phyloP scores from a whole-genome alignment of 2,888 invertebrate species.

The Drosophila falleni region DNA sequence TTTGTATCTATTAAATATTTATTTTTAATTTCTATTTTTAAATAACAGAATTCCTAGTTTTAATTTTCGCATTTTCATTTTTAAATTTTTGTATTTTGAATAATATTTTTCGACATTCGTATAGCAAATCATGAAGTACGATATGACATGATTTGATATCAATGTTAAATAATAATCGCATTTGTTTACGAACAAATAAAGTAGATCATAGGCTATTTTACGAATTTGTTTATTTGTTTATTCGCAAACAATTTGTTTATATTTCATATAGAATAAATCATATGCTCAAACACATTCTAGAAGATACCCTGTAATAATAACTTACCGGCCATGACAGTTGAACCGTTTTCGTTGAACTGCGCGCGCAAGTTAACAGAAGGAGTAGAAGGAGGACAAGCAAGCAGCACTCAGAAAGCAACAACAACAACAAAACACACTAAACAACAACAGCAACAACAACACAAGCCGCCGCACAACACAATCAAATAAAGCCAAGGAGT shows the following conservation, averaged over 20 bases:
- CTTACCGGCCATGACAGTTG: conserved; percentile 93
- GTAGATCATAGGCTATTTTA: conserved; percentile 17
- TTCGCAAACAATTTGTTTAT: conserved; percentile 54
- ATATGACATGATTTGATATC: conserved; percentile 30
- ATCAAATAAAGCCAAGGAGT: conserved; percentile 68
- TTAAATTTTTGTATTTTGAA: no score
- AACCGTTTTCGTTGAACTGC: conserved; percentile 83
- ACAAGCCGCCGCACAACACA: conserved; percentile 50
- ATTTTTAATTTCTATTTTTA: no score
- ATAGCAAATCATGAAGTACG: not conserved
- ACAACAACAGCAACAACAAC: conserved; percentile 51
- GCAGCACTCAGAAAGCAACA: conserved; percentile 52
- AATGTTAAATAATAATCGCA: conserved; percentile 48
- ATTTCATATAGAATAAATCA: conserved; percentile 1
- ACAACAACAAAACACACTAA: conserved; percentile 39
- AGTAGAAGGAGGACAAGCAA: conserved; percentile 39
- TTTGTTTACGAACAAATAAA: conserved; percentile 25
- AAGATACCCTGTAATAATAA: conserved; percentile 33
- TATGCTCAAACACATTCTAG: not conserved
- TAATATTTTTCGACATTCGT: no score
- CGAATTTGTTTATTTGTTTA: conserved; percentile 54
- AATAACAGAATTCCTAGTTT: no score
- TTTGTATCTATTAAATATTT: no score
- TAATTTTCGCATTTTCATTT: no score
- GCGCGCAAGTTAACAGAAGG: conserved; percentile 61